Evolutionary conservation across 2,113 vertebrate species (phyloP).

Genomic region (Poicephalus gulielmi): DNA sequence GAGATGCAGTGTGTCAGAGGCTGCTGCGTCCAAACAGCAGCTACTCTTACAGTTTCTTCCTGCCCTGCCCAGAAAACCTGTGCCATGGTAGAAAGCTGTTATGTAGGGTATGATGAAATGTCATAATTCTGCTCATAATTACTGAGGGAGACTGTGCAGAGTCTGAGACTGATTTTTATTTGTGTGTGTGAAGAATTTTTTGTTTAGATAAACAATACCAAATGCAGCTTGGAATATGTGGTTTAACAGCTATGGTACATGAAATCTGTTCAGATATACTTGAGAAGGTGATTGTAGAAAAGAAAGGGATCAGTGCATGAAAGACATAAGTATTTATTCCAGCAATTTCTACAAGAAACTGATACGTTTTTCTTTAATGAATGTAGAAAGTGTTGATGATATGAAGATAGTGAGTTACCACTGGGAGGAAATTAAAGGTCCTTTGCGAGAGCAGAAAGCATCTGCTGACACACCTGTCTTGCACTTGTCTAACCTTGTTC

Average conservation of each 20-base stretch:
- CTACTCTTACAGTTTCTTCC: not conserved
- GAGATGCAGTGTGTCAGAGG: not conserved
- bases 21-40: not conserved
- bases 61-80: not conserved
- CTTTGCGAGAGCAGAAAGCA: constrained; percentile 64
- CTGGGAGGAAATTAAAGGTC: constrained; percentile 83
- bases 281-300: not conserved
- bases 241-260: not conserved
- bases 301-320: not conserved
- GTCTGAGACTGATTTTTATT: not conserved
- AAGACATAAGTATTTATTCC: not conserved
- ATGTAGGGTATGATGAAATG: not conserved
- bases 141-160: not conserved
- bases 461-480: constrained; percentile 72
- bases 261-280: not conserved
- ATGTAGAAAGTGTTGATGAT: constrained; percentile 80
- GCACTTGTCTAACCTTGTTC: constrained; percentile 70
- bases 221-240: not conserved
- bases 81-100: not conserved
- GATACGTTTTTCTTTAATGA: not conserved
- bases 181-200: not conserved
- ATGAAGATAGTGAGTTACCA: constrained; percentile 75
- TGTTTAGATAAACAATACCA: not conserved
- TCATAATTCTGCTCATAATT: not conserved
- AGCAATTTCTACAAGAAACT: not conserved